Percentiles rank a stretch among this genome's conserved stretches.
Conservation (phyloP, 2,113 vertebrate species). For the Clarias batrachus region DNA sequence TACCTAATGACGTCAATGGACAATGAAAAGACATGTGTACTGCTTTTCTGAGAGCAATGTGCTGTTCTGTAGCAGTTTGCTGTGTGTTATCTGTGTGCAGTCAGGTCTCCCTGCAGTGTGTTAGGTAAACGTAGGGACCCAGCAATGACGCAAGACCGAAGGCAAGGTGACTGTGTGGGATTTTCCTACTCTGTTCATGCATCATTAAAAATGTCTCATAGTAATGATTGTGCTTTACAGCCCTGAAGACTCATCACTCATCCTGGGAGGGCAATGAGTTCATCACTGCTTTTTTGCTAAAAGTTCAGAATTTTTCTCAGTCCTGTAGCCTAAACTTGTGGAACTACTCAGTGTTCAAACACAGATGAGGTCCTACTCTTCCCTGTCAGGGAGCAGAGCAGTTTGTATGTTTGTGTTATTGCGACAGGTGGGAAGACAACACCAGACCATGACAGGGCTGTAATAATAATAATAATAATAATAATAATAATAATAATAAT, state of each 20-base stretch:
- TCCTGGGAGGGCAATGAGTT: background rate
- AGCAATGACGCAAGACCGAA: slow-evolving; percentile 69
- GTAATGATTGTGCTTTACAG: background rate
- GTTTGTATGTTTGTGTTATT: background rate
- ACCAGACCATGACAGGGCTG: background rate
- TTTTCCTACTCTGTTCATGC: slow-evolving; percentile 44
- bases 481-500: background rate
- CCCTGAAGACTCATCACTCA: background rate
- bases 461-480: too few species aligned
- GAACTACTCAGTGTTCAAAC: too few species aligned
- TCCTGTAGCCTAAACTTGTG: background rate
- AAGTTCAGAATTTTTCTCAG: background rate
- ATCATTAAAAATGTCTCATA: background rate
- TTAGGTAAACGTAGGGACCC: slow-evolving; percentile 67
- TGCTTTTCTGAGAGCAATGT: slow-evolving; percentile 26
- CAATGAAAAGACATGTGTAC: slow-evolving; percentile 46
- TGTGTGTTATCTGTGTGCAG: slow-evolving; percentile 72
- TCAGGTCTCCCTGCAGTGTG: slow-evolving; percentile 59
- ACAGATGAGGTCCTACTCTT: background rate
- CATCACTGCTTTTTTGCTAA: background rate
- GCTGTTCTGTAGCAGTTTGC: slow-evolving; percentile 45
- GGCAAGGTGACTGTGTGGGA: slow-evolving; percentile 54
- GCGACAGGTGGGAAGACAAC: background rate
- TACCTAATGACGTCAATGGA: slow-evolving; percentile 44
- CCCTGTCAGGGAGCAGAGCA: background rate